phyloP scores from a whole-genome alignment of 2,888 invertebrate species.

The Theodoxus fluviatilis region DNA sequence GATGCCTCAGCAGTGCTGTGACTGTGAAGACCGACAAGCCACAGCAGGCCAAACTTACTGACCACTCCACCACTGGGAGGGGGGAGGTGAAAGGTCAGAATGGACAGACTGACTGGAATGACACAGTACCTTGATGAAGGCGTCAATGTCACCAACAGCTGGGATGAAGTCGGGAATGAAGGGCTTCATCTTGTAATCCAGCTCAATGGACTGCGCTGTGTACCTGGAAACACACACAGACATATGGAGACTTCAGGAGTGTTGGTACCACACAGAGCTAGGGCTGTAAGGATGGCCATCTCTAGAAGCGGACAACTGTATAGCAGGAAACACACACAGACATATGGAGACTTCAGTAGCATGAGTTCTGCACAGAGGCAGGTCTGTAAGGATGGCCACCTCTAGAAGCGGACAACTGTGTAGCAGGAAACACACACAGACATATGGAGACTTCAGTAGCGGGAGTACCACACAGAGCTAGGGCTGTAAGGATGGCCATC shows the following conservation, averaged over 20 bases:
- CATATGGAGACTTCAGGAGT: neutral
- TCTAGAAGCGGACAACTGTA: too few species aligned
- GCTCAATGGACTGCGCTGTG: slow-evolving; percentile 88
- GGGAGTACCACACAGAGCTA: too few species aligned
- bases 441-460: neutral
- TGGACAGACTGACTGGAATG: too few species aligned
- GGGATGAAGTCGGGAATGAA: slow-evolving; percentile 97
- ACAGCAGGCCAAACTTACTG: too few species aligned
- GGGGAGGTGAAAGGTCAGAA: too few species aligned
- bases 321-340: slow-evolving; percentile 72
- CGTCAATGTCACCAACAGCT: slow-evolving; percentile 97
- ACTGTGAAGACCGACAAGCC: too few species aligned
- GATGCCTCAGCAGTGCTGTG: too few species aligned
- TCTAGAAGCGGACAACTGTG: too few species aligned
- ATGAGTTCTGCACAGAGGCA: too few species aligned
- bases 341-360: neutral
- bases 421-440: slow-evolving; percentile 72
- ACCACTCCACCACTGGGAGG: too few species aligned
- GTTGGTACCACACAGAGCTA: too few species aligned
- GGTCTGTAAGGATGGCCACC: neutral
- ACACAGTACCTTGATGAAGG: slow-evolving; percentile 89
- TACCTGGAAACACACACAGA: slow-evolving; percentile 72
- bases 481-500: neutral
- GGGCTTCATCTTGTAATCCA: slow-evolving; percentile 88
- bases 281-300: neutral